A percentile compares a stretch with the other conserved stretches of the same genome.
Conservation (phyloP, 2,113 vertebrate genomes). For the Indicator maculatus region DNA sequence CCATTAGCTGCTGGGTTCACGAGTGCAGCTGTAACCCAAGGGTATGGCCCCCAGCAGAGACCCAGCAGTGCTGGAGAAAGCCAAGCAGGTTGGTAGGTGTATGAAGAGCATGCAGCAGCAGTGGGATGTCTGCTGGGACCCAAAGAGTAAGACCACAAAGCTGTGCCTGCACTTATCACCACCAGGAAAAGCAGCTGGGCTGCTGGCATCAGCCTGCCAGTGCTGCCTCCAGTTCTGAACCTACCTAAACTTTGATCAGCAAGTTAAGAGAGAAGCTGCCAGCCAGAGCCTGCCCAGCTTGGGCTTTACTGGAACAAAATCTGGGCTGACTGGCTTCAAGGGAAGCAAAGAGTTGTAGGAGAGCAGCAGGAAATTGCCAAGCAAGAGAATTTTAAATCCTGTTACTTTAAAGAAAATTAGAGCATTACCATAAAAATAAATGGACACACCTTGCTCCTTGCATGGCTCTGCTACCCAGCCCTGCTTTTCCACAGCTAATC, state of each 20-base stretch:
- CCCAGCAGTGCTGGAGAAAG: neutral
- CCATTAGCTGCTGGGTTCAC: neutral
- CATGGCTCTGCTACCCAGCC: neutral
- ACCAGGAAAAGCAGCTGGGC: neutral
- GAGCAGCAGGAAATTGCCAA: neutral
- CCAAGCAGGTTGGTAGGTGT: fast-evolving
- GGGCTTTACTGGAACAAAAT: neutral
- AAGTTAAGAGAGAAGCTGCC: neutral
- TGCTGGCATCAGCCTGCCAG: neutral
- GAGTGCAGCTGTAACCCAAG: neutral
- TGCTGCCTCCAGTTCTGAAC: neutral
- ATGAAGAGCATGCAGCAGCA: fast-evolving
- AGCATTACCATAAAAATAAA: constrained; percentile 12
- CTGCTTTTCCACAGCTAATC: constrained; percentile 14
- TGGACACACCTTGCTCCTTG: constrained; percentile 29
- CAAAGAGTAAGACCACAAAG: fast-evolving
- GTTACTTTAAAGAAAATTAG: constrained; percentile 30
- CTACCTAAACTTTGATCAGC: fast-evolving
- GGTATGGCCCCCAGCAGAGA: neutral
- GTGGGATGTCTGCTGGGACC: neutral
- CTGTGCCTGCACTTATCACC: neutral
- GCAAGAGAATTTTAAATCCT: neutral
- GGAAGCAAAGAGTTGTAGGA: neutral
- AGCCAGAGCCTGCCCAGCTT: neutral
- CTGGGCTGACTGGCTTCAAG: neutral